Evolutionary conservation across 1,140 invertebrate genomes (phyloP), one percentile per base, ranked within the genome.

Genomic region (Adoxophyes honmai): DNA sequence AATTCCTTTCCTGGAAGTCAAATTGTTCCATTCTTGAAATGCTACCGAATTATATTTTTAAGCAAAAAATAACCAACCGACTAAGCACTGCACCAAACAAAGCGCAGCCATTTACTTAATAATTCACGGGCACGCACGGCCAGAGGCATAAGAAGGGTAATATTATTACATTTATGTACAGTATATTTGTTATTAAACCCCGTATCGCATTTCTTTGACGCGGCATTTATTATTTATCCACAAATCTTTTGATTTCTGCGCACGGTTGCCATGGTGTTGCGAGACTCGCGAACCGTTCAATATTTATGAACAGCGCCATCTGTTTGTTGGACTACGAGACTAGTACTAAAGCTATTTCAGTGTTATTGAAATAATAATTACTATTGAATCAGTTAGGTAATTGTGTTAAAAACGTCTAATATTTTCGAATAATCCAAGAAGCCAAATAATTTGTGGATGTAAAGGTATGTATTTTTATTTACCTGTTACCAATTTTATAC

Each of bases 201-300:
- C 39, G 21, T 28, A 3, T 13, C 21, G 18, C 42, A 28, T 16
- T 48, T 48, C 0, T 48, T 48, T 48, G 42, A 48, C 42, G 42
- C 42, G n/a, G 42, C 14, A 48, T 48, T 48, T 48, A 28, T 48
- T 48, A 48, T 48, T 48, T 48, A 48, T n/a, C 4, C 18, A 18
- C 10, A 33, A 48, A 48, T 48, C 10, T 48, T 48, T 44, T 44
- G 39, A 48, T 48, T 48, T 48, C 10, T 18, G 42, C 42, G 18
- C 28, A 6, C 16, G 16, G 18, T 13, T 28, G 42, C 42, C n/a
- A 48, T 21, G 21, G 42, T 21, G 10, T 11, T 33, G 10, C 16
- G 42, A 28, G n/a, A 21, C n/a, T n/a, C n/a, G n/a, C n/a, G n/a
- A n/a, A n/a, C 11, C 6, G 10, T 48, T 21, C 18, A 48, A 48